Evolutionary conservation across 2,888 invertebrate genomes (phyloP).

Genomic region (Scaptomyza parva): DNA sequence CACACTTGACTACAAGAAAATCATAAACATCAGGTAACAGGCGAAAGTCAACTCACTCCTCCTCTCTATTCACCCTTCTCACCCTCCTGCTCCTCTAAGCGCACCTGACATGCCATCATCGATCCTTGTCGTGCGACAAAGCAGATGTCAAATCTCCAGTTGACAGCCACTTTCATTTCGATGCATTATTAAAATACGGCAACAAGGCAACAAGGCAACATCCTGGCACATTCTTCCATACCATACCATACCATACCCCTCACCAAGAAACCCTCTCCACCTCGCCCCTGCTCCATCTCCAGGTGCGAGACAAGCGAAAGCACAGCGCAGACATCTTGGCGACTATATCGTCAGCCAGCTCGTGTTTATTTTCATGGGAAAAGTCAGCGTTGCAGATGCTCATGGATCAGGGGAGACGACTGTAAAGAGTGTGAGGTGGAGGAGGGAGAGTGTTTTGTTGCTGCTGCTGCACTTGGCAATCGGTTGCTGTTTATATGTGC

Average conservation of each 20-base stretch:
- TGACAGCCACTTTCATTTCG: constrained; percentile 80
- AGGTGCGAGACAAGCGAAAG: constrained; percentile 55
- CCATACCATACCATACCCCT: constrained; percentile 19
- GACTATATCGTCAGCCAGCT: constrained; percentile 64
- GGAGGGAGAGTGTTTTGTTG: background rate
- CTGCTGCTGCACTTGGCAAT: constrained; percentile 66
- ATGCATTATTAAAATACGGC: constrained; percentile 80
- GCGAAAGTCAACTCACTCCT: background rate
- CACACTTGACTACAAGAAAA: constrained; percentile 13
- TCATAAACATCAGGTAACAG: constrained; percentile 4
- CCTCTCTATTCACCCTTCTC: background rate
- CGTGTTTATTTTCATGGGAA: constrained; percentile 78
- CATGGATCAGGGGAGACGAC: background rate
- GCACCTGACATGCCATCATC: constrained; percentile 64
- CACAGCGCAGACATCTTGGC: constrained; percentile 74
- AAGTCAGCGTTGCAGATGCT: constrained; percentile 56
- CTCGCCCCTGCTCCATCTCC: constrained; percentile 10
- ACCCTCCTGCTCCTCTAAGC: constrained; percentile 1
- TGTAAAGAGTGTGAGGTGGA: too few species aligned
- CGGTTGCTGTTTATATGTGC: constrained; percentile 52
- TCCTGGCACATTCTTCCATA: constrained; percentile 66
- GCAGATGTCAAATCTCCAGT: constrained; percentile 79
- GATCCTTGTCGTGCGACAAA: constrained; percentile 77
- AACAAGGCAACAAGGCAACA: constrained; percentile 72
- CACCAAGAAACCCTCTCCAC: background rate